These are phyloP conservation scores for Subanguina moxae DNA, from an alignment of 1,140 invertebrate genomes.

Conservation along the genomic window DNA sequence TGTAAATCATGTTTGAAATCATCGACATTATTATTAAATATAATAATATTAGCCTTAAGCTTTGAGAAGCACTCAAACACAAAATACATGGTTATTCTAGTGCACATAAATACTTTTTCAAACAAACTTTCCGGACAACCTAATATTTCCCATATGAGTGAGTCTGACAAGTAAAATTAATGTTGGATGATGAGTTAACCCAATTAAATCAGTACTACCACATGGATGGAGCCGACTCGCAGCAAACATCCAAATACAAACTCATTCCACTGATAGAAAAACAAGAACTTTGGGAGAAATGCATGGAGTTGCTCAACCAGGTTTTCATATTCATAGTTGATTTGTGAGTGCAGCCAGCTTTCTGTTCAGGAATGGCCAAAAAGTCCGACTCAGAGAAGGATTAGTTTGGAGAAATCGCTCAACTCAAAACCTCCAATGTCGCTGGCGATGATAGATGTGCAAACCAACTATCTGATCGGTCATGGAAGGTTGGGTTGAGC, in stretches of 20 bases:
- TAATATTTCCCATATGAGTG: no score
- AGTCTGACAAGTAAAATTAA: no score
- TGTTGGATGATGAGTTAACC: no score
- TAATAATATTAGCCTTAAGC: no score
- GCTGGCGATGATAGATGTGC: constrained; percentile 19
- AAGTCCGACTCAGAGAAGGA: constrained; percentile 8
- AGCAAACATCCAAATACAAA: neutral
- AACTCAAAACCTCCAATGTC: constrained; percentile 27
- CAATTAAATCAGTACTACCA: no score
- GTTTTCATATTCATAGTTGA: neutral
- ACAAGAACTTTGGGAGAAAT: constrained; percentile 19
- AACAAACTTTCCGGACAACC: no score
- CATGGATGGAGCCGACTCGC: no score
- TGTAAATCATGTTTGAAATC: neutral
- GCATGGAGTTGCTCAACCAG: constrained; percentile 35
- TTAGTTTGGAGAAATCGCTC: constrained; percentile 13
- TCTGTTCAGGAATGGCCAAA: constrained; percentile 28
- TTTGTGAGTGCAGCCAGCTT: neutral
- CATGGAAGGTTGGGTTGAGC: constrained; percentile 21
- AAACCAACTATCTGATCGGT: constrained; percentile 17
- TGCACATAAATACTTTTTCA: no score
- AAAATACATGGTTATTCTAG: no score
- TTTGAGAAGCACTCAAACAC: no score
- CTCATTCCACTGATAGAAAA: constrained; percentile 17
- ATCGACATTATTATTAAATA: no score